Conservation (phyloP, 1,140 invertebrate genomes). For the Neotoxoptera formosana region DNA sequence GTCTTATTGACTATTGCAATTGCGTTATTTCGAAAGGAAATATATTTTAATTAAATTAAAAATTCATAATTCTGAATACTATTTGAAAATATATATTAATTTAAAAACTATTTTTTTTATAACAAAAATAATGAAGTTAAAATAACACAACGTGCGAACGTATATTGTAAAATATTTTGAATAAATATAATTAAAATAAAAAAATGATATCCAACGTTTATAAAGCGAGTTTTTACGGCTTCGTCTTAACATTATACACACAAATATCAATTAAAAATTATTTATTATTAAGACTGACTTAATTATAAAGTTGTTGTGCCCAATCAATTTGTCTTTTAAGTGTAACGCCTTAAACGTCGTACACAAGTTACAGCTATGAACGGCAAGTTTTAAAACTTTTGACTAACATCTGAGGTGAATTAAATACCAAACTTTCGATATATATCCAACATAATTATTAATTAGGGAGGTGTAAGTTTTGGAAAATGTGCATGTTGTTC, state of each 20-base stretch:
- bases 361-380: neutral
- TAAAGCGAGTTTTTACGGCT: neutral
- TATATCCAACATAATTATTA: neutral
- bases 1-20: neutral
- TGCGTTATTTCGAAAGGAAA: neutral
- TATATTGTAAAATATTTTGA: neutral
- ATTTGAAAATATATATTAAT: neutral
- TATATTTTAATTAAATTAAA: neutral
- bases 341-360: neutral
- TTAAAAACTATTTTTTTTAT: neutral
- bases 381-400: constrained; percentile 40
- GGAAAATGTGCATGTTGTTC: constrained; percentile 5
- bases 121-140: neutral
- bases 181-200: constrained; percentile 10
- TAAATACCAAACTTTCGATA: constrained; percentile 31
- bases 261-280: neutral
- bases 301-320: constrained; percentile 22
- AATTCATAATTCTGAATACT: neutral
- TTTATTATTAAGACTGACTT: neutral
- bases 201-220: neutral
- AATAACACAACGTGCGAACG: neutral
- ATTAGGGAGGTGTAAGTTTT: constrained; percentile 5
- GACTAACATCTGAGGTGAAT: constrained; percentile 25
- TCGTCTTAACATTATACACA: neutral
- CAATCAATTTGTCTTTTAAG: constrained; percentile 5